Conservation (phyloP, 1,140 invertebrate species). For the Aplysia californica region DNA sequence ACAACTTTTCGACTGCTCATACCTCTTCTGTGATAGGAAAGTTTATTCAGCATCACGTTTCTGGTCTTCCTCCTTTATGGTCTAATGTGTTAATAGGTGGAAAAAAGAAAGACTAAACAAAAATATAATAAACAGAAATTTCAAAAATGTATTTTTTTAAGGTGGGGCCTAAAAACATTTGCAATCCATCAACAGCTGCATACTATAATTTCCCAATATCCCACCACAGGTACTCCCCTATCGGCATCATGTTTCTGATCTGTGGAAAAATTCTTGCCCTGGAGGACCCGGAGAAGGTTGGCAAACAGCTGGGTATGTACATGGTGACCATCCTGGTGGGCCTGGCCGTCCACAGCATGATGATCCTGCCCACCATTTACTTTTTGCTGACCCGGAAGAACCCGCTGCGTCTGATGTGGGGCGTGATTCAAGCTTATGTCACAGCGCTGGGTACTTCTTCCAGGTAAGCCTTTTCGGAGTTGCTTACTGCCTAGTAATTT, state of each 20-base stretch:
- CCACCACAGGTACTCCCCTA: constrained; percentile 87
- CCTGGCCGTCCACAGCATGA: constrained; percentile 89
- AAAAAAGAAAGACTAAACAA: too few relatives aligned
- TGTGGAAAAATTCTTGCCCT: constrained; percentile 90
- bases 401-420: constrained; percentile 71
- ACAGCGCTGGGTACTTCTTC: constrained; percentile 73
- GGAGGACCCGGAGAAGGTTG: constrained; percentile 81
- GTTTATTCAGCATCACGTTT: too few relatives aligned
- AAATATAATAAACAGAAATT: too few relatives aligned
- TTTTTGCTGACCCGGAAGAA: constrained; percentile 72
- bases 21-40: too few relatives aligned
- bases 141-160: too few relatives aligned
- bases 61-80: too few relatives aligned
- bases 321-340: constrained; percentile 91
- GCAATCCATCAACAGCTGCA: too few relatives aligned
- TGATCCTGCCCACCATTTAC: constrained; percentile 82
- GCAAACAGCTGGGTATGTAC: constrained; percentile 89
- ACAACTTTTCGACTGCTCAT: too few relatives aligned
- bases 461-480: constrained; percentile 47
- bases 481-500: too few relatives aligned
- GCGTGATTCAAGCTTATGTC: constrained; percentile 74
- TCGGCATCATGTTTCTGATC: constrained; percentile 92
- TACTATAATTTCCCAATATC: too few relatives aligned
- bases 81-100: too few relatives aligned
- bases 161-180: too few relatives aligned